Base-by-base conservation (phyloP, 2,113 vertebrate genomes). In the Phrynocephalus versicolor region DNA sequence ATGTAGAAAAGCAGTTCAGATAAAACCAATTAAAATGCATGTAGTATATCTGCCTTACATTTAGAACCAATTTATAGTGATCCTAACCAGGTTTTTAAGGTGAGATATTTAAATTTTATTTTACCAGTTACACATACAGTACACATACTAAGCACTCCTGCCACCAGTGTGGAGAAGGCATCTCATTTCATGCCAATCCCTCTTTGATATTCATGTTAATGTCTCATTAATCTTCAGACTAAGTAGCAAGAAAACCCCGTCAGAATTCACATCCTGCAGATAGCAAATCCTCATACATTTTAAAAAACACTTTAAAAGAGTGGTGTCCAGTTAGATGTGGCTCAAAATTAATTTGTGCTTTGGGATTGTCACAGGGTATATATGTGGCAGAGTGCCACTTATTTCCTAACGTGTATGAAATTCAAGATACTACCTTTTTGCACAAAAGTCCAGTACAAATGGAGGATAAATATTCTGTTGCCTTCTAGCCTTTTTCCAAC, bases 201-300 rank as follows among this genome's bases (percentile, higher is more conserved):
- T 64, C 72, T 75, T 83, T 75, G 71, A 75, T 83, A 73, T 83
- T 83, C 58, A 25, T 83, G 71, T 83, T 83, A 83, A 83, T 74
- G 60, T 75, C 82, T 75, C 82, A 83, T 74, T 85, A 89, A 86
- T n/a, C 0, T 88, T 80, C 84, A 85, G 25, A 41, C 33, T 80
- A 51, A 39, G 57, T 57, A 71, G 85, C 74, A 35, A 23, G 55
- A 85, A 87, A 27, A 27, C 58, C 82, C 71, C 57, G 78, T 10
- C 58, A 88, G 23, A 84, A 70, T 89, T 85, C 69, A 62, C 8
- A 67, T 92, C 88, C 80, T 6, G 76, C 3, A 65, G 4, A 81
- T 35, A 55, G 51, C 72, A 14, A 84, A 33, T 3, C 55, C 65
- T 71, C 1, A 8, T 25, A 41, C 45, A 65, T 37, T 62, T 82